Evolutionary conservation across 2,113 vertebrate genomes (phyloP), one percentile per base, ranked within the genome.

Genomic region (Leptodactylus fuscus): DNA sequence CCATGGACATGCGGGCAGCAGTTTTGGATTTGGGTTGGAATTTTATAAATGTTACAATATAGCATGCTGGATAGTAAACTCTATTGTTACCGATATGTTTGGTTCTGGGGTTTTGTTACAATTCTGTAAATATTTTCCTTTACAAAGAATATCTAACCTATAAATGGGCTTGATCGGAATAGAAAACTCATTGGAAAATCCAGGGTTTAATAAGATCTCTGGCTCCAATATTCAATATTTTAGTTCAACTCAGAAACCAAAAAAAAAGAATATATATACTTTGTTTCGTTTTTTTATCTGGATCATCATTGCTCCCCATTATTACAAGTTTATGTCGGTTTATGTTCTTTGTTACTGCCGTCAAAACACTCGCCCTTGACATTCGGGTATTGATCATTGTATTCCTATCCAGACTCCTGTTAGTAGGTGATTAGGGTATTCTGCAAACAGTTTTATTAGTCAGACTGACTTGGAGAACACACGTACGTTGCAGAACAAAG

Each of bases 371-470:
- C 44, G 38, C 22, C 41, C 29, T 34, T 65, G 41, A 29, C 49
- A 58, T 18, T 41, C 44, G 8, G 36, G 38, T 67, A 81, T 51
- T 69, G 65, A 82, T 82, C 46, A 34, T 29, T 49, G 53, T 46
- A 24, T 82, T 67, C 36, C 29, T 65, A 58, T 32, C 32, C 53
- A 58, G 75, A 22, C 75, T n/a, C n/a, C 49, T 55, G 13, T 78
- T 38, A 34, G 16, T 32, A 53, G 51, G 27, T 77, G 75, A 77
- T 77, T 55, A 77, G 27, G 27, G 29, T 53, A 77, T 53, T 77
- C 75, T 53, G 48, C 13, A 76, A 76, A 34, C 74, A 76, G 32
- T 77, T 32, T 36, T 77, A 5, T 48, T 36, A 77, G 51, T 32
- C 46, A 76, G 27, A 49, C 46, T 9, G 73, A 5, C 27, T 51